Base-by-base conservation (phyloP, 2,797 vertebrate genomes). In the Eospalax fontanierii region DNA sequence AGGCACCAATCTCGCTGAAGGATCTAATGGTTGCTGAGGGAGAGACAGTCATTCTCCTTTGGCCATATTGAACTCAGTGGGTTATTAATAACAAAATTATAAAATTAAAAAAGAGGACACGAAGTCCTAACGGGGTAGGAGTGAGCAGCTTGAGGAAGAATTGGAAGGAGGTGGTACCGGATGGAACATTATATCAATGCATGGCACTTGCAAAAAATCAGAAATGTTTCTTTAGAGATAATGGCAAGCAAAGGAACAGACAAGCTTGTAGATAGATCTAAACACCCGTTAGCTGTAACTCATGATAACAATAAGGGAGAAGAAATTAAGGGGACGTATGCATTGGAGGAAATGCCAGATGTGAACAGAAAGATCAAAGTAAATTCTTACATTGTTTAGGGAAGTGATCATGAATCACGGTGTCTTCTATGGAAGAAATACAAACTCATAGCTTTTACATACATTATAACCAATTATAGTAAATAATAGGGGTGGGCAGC, bases 251-350 rank as follows among this genome's bases (percentile, higher is more conserved):
- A 91, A 86, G 4, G 16, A 28, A 79, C 15, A 19, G 30, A 30
- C n/a, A 94, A 86, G 70, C 8, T n/a, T 86, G 26, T 87, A 16
- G 21, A 87, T 46, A 73, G 33, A 65, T 81, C 86, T 89, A 76
- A 81, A 40, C 22, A 54, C 71, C 11, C 75, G n/a, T 4, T 89
- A 35, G 76, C 16, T 57, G 19, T 8, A 78, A 68, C 35, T 12
- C 35, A 30, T 0, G 50, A 16, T 43, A 50, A 50, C 11, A 50
- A 50, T 22, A 70, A 40, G 18, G n/a, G 61, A 73, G 12, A 71
- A 86, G 43, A 95, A 87, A 73, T n/a, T 40, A 78, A 57, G 21
- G 43, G 26, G 82, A 74, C 28, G 87, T 61, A 86, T 88, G 43
- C 83, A 85, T 30, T 88, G 28, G 38, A 80, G 43, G 82, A 91